A percentile compares a stretch with the other conserved stretches of the same genome.
These are phyloP conservation scores for Loxodonta africana DNA, from an alignment of 2,113 vertebrate genomes.

Conservation along the genomic window DNA sequence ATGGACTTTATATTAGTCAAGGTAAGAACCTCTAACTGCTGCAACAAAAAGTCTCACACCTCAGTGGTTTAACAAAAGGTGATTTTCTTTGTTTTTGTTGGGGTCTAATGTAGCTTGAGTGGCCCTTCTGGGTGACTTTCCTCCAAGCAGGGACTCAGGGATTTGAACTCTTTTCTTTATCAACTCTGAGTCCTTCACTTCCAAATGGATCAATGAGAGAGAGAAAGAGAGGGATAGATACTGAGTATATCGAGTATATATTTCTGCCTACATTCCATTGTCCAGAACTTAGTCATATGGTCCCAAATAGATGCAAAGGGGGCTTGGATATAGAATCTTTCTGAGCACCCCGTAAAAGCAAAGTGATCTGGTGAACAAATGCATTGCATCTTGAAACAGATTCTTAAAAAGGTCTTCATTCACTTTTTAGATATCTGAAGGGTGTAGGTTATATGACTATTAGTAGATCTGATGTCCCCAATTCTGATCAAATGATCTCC, in stretches of 20 bases:
- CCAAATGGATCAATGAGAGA: not conserved
- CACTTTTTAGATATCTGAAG: conserved; percentile 13
- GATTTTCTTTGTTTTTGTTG: not conserved
- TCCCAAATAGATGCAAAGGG: not conserved
- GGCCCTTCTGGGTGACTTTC: not conserved
- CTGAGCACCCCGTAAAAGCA: not conserved
- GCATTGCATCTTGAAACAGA: conserved; percentile 22
- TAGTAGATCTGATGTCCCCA: not conserved
- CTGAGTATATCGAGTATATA: not conserved
- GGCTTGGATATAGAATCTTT: not conserved
- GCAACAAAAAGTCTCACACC: not conserved
- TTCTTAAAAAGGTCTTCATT: conserved; percentile 47
- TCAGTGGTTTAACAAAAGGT: not conserved
- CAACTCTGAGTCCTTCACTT: not conserved
- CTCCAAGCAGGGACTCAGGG: not conserved
- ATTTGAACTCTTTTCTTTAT: not conserved
- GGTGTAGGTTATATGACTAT: not conserved
- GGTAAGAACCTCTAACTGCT: not conserved
- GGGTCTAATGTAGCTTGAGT: not conserved
- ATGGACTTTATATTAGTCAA: not conserved
- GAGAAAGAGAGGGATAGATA: not conserved
- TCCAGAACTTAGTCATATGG: not conserved
- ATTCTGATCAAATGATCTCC: not conserved
- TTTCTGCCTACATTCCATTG: not conserved
- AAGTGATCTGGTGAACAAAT: not conserved